Base-by-base conservation (phyloP, 2,797 vertebrate species). In the Rhynchotus rufescens region DNA sequence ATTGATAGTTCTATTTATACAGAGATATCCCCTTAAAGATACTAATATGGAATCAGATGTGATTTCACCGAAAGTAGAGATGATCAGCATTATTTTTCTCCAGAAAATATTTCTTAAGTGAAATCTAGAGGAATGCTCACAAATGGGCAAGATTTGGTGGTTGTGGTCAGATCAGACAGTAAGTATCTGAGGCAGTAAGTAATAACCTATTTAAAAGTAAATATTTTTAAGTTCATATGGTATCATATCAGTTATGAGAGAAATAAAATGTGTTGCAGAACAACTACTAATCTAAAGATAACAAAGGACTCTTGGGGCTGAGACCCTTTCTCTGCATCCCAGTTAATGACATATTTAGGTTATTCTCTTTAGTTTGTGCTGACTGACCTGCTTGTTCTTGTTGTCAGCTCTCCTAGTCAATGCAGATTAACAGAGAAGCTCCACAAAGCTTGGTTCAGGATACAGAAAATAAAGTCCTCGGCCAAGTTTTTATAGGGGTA, bases 261-360 rank as follows among this genome's bases (percentile, higher is more conserved):
- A 42, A 76, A 30, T 80, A 80, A 83, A 65, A 52, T 5, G 12
- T 82, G 28, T 38, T 84, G 95, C 78, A 93, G 4, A 91, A 91
- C 66, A 91, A 91, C 66, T 76, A 80, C 21, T 67, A 56, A 49
- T 84, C 45, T 76, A 17, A 57, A 62, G 47, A 47, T 91, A 57
- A 44, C 67, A 65, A 42, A 59, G n/a, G 47, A 47, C 59, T 73
- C 64, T 51, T 57, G 45, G 66, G 57, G 44, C 73, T 36, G 59
- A 32, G 19, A 75, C 81, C 60, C 42, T 5, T 4, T 80, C n/a
- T 36, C 38, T 44, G 11, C 65, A 34, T 83, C 67, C 72, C 36
- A 74, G 30, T 84, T 67, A 85, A 47, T 80, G 38, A 65, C 61
- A 54, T 83, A 0, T 89, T 75, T 91, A 62, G 42, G 22, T 66